Percentiles rank a stretch among this genome's conserved stretches.
Evolutionary conservation across 1,140 invertebrate species (phyloP).

Genomic region (Procambarus virginalis): DNA sequence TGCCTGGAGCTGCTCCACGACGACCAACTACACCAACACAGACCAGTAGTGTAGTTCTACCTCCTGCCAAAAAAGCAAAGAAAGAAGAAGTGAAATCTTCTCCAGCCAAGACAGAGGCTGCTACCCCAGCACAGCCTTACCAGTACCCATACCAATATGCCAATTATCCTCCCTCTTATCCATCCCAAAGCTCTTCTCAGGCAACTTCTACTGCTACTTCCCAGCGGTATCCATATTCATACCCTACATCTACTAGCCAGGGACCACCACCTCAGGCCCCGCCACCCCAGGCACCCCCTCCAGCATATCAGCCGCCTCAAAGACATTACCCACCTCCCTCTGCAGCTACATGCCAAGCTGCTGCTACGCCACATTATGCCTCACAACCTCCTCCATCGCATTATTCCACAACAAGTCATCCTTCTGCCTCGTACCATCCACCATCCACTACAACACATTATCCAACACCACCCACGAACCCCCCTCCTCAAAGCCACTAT

Average conservation of each 20-base stretch:
- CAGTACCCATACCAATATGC: slow-evolving; percentile 48
- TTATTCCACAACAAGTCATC: slow-evolving; percentile 37
- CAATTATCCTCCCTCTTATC: slow-evolving; percentile 22
- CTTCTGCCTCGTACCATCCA: slow-evolving; percentile 40
- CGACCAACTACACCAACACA: slow-evolving; percentile 38
- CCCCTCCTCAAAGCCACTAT: slow-evolving; percentile 53
- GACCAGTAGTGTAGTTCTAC: slow-evolving; percentile 19
- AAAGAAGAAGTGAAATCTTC: slow-evolving; percentile 61
- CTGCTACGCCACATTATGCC: slow-evolving; percentile 50
- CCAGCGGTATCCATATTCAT: slow-evolving; percentile 56
- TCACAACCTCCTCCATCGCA: slow-evolving; percentile 47
- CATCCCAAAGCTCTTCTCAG: slow-evolving; percentile 17
- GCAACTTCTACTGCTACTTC: slow-evolving; percentile 15
- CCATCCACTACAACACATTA: slow-evolving; percentile 33
- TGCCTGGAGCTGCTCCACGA: slow-evolving; percentile 8
- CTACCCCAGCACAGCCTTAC: not conserved
- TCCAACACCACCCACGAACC: slow-evolving; percentile 32
- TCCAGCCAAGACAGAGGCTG: slow-evolving; percentile 23
- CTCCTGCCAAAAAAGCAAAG: slow-evolving; percentile 61
- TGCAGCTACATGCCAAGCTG: slow-evolving; percentile 19
- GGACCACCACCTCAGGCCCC: slow-evolving; percentile 62
- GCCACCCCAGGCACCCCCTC: slow-evolving; percentile 60
- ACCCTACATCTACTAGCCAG: slow-evolving; percentile 54
- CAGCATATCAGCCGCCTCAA: slow-evolving; percentile 43
- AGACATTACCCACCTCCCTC: slow-evolving; percentile 33